These are phyloP conservation scores for Sitta carolinensis DNA, from an alignment of 2,797 vertebrate species.

Conservation along the genomic window DNA sequence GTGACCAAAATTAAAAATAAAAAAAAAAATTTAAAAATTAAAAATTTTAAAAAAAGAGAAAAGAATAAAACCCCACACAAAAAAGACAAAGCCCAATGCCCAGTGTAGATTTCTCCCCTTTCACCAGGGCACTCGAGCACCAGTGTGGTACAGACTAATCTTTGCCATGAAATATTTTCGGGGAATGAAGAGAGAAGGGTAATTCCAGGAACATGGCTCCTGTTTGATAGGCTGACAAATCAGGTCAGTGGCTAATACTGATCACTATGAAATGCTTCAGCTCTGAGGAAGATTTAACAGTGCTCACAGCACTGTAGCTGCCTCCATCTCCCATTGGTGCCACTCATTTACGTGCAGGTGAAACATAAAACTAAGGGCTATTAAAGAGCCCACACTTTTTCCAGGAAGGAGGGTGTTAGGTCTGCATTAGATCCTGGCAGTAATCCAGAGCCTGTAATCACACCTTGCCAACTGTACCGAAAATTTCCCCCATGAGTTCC, in stretches of 20 bases:
- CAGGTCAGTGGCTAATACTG: slow-evolving; percentile 52
- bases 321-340: slow-evolving; percentile 51
- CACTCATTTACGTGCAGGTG: slow-evolving; percentile 64
- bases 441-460: slow-evolving; percentile 59
- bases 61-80: rapidly evolving
- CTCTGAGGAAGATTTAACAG: slow-evolving; percentile 53
- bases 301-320: slow-evolving; percentile 19
- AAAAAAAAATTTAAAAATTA: too few species aligned
- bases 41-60: background rate
- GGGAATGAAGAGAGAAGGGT: background rate
- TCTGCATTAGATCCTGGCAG: slow-evolving; percentile 61
- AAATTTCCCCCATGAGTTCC: slow-evolving; percentile 63
- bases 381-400: slow-evolving; percentile 64
- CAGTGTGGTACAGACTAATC: background rate
- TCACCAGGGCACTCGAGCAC: background rate
- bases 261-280: slow-evolving; percentile 15
- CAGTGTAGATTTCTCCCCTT: background rate
- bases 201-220: background rate
- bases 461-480: slow-evolving; percentile 67
- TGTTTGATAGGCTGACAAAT: slow-evolving; percentile 13
- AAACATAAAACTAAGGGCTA: slow-evolving; percentile 60
- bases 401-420: slow-evolving; percentile 66
- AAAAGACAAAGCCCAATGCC: background rate
- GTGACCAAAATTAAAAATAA: background rate
- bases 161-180: rapidly evolving